phyloP scores from a whole-genome alignment of 1,140 invertebrate species.

The Lucilia sericata region DNA sequence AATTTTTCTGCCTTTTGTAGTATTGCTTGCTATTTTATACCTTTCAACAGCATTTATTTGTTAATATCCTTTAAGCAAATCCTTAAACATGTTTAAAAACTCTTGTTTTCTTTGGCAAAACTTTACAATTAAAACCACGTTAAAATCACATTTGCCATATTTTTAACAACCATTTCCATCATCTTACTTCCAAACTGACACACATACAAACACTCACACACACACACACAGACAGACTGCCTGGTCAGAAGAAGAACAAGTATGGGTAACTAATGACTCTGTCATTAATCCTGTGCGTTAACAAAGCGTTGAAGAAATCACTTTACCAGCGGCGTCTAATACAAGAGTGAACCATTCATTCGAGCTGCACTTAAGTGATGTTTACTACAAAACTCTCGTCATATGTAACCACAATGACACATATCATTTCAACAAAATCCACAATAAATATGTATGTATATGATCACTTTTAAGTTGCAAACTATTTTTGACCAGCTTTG shows the following conservation, averaged over 20 bases:
- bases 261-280: constrained; percentile 58
- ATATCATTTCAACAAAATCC: constrained; percentile 21
- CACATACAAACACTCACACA: background rate
- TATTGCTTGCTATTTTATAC: background rate
- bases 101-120: background rate
- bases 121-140: constrained; percentile 64
- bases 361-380: constrained; percentile 8
- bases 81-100: constrained; percentile 24
- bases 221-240: too few species aligned
- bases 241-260: background rate
- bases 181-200: background rate
- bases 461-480: background rate
- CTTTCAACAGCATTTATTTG: constrained; percentile 43
- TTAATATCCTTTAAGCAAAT: constrained; percentile 37
- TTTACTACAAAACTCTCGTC: constrained; percentile 52
- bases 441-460: background rate
- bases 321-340: constrained; percentile 64
- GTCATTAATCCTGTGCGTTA: constrained; percentile 65
- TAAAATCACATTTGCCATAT: constrained; percentile 64
- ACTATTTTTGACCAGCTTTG: background rate
- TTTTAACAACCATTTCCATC: constrained; percentile 39
- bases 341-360: constrained; percentile 36
- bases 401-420: background rate
- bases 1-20: constrained; percentile 6
- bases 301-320: constrained; percentile 68